phyloP scores from a whole-genome alignment of 2,113 vertebrate species.

The Dipodomys ordii region DNA sequence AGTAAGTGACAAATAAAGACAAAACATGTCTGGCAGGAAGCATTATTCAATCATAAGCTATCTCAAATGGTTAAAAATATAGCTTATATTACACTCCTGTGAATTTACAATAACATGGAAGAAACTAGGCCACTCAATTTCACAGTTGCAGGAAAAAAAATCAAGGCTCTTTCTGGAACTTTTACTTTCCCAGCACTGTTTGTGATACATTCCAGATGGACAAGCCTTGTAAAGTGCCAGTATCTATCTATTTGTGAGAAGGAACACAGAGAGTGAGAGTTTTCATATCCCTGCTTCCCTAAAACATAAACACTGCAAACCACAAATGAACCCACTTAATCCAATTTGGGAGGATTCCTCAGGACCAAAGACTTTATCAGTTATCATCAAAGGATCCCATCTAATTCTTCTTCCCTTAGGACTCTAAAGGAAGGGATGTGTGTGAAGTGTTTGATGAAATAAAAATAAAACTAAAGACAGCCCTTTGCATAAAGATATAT shows the following conservation, averaged over 20 bases:
- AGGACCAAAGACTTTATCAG: conserved; percentile 52
- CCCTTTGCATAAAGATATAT: conserved; percentile 20
- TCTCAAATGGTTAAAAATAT: conserved; percentile 74
- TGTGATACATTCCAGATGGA: conserved; percentile 82
- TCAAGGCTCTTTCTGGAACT: conserved; percentile 66
- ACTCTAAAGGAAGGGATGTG: neutral
- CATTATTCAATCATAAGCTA: conserved; percentile 70
- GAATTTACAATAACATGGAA: conserved; percentile 72
- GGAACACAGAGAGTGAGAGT: conserved; percentile 65
- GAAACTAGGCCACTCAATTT: conserved; percentile 73
- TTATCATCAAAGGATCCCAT: conserved; percentile 70
- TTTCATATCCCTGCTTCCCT: conserved; percentile 74
- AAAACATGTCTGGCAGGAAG: conserved; percentile 70
- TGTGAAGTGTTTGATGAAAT: neutral
- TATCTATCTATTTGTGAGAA: conserved; percentile 75
- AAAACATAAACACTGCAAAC: conserved; percentile 74
- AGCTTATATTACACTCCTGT: conserved; percentile 75
- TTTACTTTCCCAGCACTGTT: conserved; percentile 70
- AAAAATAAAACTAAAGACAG: conserved; percentile 36
- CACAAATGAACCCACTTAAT: conserved; percentile 80
- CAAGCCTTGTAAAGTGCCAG: conserved; percentile 74
- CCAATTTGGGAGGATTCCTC: conserved; percentile 60
- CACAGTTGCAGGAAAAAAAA: conserved; percentile 74
- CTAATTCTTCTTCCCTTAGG: conserved; percentile 47
- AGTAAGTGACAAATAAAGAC: conserved; percentile 66